phyloP scores from a whole-genome alignment of 37 sponge, comb jelly and placozoan genomes.

The Ianthella basta region DNA sequence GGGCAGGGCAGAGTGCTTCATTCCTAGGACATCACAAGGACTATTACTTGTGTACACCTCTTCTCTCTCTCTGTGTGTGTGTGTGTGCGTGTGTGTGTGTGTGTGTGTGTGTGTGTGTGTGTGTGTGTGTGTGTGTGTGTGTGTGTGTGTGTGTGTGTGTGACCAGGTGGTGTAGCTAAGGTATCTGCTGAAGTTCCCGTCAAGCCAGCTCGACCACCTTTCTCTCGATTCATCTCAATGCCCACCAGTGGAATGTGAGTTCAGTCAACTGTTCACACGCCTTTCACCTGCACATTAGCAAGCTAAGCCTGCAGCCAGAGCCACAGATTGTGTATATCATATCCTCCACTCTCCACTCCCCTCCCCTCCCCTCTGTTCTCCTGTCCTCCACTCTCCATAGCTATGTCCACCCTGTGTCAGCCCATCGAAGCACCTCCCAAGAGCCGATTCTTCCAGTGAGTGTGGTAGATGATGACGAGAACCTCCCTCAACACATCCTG shows the following conservation, averaged over 20 bases:
- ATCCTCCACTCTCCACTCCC: no score
- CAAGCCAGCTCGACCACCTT: neutral
- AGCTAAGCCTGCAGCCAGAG: no score
- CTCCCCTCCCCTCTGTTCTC: neutral
- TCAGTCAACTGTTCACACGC: no score
- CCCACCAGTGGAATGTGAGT: constrained; percentile 35
- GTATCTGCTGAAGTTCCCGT: neutral
- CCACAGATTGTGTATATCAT: no score
- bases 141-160: neutral
- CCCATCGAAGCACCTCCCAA: neutral
- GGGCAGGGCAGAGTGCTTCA: no score
- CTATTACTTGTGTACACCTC: no score
- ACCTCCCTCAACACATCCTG: neutral
- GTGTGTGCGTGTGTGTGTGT: neutral
- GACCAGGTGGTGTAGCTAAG: no score
- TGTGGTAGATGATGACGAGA: neutral
- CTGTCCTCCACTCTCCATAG: neutral
- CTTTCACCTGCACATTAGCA: no score
- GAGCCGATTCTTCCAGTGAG: neutral
- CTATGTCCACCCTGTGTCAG: neutral
- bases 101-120: neutral
- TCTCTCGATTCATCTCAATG: constrained; percentile 42
- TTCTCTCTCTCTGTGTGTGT: no score
- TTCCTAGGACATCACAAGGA: no score
- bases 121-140: neutral